These are phyloP conservation scores for Merluccius polli DNA, from an alignment of 2,797 vertebrate genomes.

Conservation along the genomic window DNA sequence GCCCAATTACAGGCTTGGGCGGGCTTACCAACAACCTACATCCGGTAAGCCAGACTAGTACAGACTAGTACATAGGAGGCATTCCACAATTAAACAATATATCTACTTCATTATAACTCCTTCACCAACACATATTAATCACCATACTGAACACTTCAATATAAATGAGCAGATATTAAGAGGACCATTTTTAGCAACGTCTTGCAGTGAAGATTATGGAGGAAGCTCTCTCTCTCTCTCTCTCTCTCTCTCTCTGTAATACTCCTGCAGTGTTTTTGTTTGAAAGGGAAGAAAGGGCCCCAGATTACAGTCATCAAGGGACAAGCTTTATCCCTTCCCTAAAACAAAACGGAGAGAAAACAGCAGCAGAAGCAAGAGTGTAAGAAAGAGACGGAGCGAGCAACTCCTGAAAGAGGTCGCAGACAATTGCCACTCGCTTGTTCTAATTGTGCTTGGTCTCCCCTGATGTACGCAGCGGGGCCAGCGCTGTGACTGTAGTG, in stretches of 20 bases:
- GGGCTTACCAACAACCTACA: too few species aligned
- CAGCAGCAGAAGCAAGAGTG: neutral
- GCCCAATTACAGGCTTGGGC: too few species aligned
- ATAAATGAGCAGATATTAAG: too few species aligned
- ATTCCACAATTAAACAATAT: too few species aligned
- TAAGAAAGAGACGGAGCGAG: neutral
- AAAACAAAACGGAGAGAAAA: neutral
- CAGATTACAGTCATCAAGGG: neutral
- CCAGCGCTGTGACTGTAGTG: slow-evolving; percentile 28
- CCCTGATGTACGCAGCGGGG: slow-evolving; percentile 44
- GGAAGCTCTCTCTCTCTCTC: neutral
- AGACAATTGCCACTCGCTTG: slow-evolving; percentile 58
- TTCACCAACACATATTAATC: too few species aligned
- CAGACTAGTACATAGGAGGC: too few species aligned
- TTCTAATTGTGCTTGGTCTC: slow-evolving; percentile 57
- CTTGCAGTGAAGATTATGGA: too few species aligned
- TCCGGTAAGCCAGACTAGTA: too few species aligned
- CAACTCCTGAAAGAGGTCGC: slow-evolving; percentile 13
- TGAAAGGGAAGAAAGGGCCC: neutral
- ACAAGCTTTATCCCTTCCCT: neutral
- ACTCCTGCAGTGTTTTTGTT: neutral
- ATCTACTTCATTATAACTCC: too few species aligned
- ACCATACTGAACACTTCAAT: too few species aligned
- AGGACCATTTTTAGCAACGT: too few species aligned
- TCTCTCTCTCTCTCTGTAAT: neutral